Evolutionary conservation across 2,797 vertebrate species (phyloP).

Genomic region (Tympanoctomys barrerae): DNA sequence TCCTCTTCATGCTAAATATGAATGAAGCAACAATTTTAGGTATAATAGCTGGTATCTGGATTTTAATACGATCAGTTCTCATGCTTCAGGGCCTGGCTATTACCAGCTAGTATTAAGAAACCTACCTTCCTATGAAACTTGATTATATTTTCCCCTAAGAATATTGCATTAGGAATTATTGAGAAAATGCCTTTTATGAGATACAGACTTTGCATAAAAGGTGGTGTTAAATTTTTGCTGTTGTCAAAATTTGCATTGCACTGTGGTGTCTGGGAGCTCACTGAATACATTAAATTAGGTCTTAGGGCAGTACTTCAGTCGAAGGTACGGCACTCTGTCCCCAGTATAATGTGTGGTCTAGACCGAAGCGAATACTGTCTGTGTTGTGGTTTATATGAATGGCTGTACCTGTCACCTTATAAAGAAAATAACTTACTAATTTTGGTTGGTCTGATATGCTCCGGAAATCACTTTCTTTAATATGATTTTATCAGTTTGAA

Average conservation of each 20-base stretch:
- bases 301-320: background rate
- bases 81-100: constrained; percentile 75
- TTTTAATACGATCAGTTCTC: constrained; percentile 81
- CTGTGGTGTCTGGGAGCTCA: constrained; percentile 15
- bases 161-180: constrained; percentile 62
- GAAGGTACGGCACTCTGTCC: background rate
- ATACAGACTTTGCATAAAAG: constrained; percentile 71
- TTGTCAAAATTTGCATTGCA: constrained; percentile 66
- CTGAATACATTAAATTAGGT: constrained; percentile 27
- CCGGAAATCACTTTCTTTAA: constrained; percentile 28
- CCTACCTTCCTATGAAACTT: constrained; percentile 71
- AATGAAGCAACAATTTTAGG: constrained; percentile 81
- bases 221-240: constrained; percentile 63
- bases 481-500: constrained; percentile 23
- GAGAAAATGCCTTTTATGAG: constrained; percentile 68
- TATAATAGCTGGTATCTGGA: constrained; percentile 83
- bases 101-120: constrained; percentile 82
- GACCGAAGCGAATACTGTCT: background rate
- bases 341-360: background rate
- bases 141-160: constrained; percentile 73
- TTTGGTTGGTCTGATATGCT: background rate
- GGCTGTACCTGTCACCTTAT: background rate
- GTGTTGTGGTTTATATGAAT: background rate
- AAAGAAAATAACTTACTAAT: constrained; percentile 46
- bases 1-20: constrained; percentile 81